Evolutionary conservation across 53 echinoderm and acorn worm genomes (phyloP).

Genomic region (Astropecten irregularis): DNA sequence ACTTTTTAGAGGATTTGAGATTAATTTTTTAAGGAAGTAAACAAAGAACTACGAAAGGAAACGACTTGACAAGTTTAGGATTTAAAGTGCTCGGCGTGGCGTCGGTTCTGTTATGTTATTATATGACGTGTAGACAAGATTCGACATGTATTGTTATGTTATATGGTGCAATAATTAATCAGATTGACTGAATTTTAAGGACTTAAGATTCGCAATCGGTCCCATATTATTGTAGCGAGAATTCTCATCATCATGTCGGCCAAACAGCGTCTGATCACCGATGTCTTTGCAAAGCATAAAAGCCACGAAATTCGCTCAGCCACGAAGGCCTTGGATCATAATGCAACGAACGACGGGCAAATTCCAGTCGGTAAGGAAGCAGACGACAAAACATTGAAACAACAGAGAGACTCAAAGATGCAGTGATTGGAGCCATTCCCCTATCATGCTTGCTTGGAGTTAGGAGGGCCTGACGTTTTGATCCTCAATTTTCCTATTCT

Average conservation of each 20-base stretch:
- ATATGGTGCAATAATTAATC: background rate
- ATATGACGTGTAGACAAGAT: background rate
- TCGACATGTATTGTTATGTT: background rate
- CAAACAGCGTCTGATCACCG: constrained; percentile 56
- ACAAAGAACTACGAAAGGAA: background rate
- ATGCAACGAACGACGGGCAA: too few species aligned
- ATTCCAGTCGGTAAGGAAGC: background rate
- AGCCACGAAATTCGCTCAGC: background rate
- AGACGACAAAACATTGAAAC: background rate
- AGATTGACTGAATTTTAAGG: background rate
- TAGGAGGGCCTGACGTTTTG: too few species aligned
- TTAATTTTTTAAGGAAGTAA: background rate
- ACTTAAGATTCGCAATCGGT: background rate
- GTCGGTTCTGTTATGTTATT: background rate
- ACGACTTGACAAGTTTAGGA: background rate
- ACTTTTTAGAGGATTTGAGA: background rate
- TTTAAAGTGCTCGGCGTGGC: background rate
- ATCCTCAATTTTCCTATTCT: too few species aligned
- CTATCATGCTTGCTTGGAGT: background rate
- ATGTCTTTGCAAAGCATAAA: constrained; percentile 52
- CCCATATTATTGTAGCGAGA: background rate
- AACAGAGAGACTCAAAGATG: background rate
- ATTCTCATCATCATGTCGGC: constrained; percentile 20
- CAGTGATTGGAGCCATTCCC: background rate
- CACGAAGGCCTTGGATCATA: too few species aligned